Conservation (phyloP, 2,797 vertebrate species). For the Labroides dimidiatus region DNA sequence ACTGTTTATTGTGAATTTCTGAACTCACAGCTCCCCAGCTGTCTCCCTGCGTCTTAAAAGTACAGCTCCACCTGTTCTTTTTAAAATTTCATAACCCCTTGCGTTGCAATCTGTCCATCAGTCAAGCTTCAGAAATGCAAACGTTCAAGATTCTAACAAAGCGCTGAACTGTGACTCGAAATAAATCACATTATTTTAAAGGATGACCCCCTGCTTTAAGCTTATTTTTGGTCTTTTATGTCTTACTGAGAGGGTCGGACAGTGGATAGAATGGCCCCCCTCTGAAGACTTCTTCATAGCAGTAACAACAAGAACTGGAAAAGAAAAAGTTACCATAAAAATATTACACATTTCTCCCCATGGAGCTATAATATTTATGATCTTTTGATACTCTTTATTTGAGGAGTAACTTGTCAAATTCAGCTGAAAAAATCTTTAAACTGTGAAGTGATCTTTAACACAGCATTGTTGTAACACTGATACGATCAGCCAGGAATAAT, state of each 20-base stretch:
- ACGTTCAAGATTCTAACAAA: neutral
- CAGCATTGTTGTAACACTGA: neutral
- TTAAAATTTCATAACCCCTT: slow-evolving; percentile 16
- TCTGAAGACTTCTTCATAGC: neutral
- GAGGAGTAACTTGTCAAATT: too few relatives aligned
- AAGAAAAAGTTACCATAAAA: neutral
- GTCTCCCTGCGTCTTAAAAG: slow-evolving; percentile 38
- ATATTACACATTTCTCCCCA: neutral
- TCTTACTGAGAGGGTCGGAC: too few relatives aligned
- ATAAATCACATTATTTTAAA: too few relatives aligned
- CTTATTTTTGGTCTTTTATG: too few relatives aligned
- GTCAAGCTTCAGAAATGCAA: slow-evolving; percentile 9
- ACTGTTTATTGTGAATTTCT: slow-evolving; percentile 37
- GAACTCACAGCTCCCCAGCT: slow-evolving; percentile 59
- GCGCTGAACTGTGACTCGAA: neutral
- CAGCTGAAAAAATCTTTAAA: neutral
- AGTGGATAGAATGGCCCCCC: too few relatives aligned
- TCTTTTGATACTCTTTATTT: neutral
- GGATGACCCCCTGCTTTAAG: too few relatives aligned
- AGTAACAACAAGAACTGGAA: neutral
- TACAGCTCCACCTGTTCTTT: slow-evolving; percentile 50
- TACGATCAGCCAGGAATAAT: neutral
- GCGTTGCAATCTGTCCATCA: slow-evolving; percentile 44
- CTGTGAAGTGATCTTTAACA: neutral
- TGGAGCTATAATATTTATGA: neutral